A percentile compares a stretch with the other conserved stretches of the same genome.
phyloP scores from a whole-genome alignment of 2,888 invertebrate genomes.

The Drosophila sordidula region DNA sequence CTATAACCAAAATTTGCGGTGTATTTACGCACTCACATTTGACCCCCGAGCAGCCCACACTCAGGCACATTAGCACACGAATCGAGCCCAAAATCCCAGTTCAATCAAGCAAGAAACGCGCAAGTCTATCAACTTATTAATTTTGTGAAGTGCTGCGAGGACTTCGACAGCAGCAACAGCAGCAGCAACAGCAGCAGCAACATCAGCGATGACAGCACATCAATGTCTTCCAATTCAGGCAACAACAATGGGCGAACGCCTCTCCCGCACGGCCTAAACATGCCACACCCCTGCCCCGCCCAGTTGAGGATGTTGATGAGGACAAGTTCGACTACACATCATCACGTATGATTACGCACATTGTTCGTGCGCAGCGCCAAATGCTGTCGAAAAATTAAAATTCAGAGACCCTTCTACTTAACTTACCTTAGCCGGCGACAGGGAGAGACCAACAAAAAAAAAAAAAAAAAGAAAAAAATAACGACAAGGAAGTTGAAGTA shows the following conservation, averaged over 20 bases:
- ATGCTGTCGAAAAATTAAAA: conserved; percentile 82
- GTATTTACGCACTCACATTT: conserved; percentile 8
- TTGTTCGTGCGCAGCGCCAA: conserved; percentile 79
- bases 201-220: conserved; percentile 55
- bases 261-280: conserved; percentile 28
- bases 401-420: conserved; percentile 80
- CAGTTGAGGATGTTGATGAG: conserved; percentile 40
- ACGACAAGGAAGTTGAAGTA: conserved; percentile 4
- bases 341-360: conserved; percentile 84
- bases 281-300: conserved; percentile 22
- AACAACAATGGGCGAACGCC: conserved; percentile 62
- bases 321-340: conserved; percentile 61
- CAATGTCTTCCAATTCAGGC: conserved; percentile 71
- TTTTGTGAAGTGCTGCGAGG: conserved; percentile 80
- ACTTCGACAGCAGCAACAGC: conserved; percentile 33
- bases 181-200: conserved; percentile 17
- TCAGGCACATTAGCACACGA: conserved; percentile 8
- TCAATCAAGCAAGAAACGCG: conserved; percentile 71
- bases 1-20: background rate
- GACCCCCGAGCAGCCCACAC: conserved; percentile 14
- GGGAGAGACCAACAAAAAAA: conserved; percentile 15
- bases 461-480: conserved; percentile 4
- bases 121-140: conserved; percentile 81
- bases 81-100: conserved; percentile 38
- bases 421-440: conserved; percentile 64